phyloP scores from a whole-genome alignment of 2,797 vertebrate genomes.

The Acridotheres tristis region DNA sequence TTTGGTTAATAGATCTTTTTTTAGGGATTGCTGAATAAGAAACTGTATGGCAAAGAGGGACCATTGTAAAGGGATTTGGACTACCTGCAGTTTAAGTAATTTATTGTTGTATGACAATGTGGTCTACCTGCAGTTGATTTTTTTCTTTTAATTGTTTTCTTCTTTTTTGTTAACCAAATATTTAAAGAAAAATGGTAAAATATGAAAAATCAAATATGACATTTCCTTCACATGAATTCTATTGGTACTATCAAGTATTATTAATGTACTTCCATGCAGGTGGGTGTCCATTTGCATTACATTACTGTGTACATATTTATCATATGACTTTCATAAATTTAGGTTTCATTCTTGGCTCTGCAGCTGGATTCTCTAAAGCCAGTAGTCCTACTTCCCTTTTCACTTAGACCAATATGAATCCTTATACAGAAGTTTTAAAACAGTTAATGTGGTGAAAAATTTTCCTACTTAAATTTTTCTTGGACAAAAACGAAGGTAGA shows the following conservation, averaged over 20 bases:
- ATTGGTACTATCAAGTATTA: neutral
- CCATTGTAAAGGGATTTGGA: neutral
- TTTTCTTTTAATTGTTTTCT: neutral
- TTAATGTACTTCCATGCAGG: neutral
- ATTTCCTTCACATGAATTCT: neutral
- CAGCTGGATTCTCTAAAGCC: neutral
- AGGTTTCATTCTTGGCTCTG: neutral
- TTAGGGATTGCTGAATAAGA: neutral
- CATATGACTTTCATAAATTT: neutral
- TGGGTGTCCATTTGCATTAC: neutral
- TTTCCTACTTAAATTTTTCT: neutral
- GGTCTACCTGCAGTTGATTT: neutral
- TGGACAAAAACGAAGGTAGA: neutral
- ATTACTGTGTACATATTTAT: neutral
- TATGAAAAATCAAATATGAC: fast-evolving
- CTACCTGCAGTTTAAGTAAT: neutral
- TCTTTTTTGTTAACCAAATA: neutral
- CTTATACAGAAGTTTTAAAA: neutral
- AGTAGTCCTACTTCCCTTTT: neutral
- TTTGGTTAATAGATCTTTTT: neutral
- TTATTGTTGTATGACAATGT: neutral
- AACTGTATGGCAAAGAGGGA: neutral
- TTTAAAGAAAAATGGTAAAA: neutral
- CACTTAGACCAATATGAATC: neutral
- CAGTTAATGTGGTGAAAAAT: neutral